Evolutionary conservation across 2,113 vertebrate species (phyloP).

Genomic region (Geococcyx californianus): DNA sequence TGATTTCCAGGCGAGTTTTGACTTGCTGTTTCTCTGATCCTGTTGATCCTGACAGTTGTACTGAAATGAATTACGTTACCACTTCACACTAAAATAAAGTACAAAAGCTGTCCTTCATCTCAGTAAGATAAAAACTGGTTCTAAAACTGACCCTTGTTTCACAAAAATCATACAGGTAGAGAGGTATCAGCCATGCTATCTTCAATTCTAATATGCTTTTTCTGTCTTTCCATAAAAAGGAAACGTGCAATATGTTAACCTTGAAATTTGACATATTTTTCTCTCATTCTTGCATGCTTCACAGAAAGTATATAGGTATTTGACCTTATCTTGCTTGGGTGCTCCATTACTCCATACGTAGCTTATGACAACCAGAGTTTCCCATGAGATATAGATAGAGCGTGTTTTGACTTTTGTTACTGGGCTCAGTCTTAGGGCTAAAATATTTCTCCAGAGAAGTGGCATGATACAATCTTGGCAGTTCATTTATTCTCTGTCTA

Average conservation of each 20-base stretch:
- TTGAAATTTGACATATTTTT: conserved; percentile 24
- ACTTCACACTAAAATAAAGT: not conserved
- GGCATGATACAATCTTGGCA: conserved; percentile 26
- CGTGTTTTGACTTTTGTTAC: not conserved
- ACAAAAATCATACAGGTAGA: not conserved
- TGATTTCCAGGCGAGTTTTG: not conserved
- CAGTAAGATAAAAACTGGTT: not conserved
- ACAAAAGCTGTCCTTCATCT: not conserved
- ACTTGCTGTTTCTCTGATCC: not conserved
- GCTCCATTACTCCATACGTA: not conserved
- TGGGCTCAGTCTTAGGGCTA: not conserved
- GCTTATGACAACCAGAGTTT: not conserved
- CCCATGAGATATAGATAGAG: not conserved
- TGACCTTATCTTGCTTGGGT: conserved; percentile 7
- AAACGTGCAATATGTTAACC: not conserved
- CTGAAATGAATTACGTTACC: not conserved
- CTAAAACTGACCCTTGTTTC: not conserved
- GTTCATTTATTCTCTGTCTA: conserved; percentile 27
- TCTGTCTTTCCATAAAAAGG: not conserved
- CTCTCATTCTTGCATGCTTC: not conserved
- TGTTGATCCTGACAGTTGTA: not conserved
- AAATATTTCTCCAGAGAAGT: conserved; percentile 46
- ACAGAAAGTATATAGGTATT: not conserved
- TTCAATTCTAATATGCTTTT: not conserved
- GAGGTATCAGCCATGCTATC: not conserved